Evolutionary conservation across 2,888 invertebrate genomes (phyloP).

Genomic region (Sinotaia quadrata): DNA sequence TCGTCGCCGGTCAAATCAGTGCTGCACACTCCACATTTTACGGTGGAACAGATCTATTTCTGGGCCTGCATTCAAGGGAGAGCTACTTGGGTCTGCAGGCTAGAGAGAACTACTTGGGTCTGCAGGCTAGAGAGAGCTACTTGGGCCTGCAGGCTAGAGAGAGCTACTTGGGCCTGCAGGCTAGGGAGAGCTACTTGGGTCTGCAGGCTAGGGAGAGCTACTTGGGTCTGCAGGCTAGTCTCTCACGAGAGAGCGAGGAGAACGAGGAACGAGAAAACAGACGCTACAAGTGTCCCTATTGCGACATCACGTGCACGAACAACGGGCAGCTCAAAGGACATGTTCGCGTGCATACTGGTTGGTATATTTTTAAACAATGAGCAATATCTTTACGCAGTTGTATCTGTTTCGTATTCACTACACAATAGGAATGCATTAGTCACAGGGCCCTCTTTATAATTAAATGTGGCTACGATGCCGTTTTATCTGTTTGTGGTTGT

Average conservation of each 20-base stretch:
- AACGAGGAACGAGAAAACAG: conserved; percentile 20
- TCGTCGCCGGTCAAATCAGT: too few relatives aligned
- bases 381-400: too few relatives aligned
- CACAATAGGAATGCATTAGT: too few relatives aligned
- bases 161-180: not conserved
- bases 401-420: too few relatives aligned
- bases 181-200: not conserved
- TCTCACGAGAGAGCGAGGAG: not conserved
- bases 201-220: not conserved
- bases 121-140: not conserved
- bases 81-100: too few relatives aligned
- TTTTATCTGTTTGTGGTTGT: too few relatives aligned
- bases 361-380: too few relatives aligned
- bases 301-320: conserved; percentile 38
- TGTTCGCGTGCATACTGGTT: conserved; percentile 39
- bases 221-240: not conserved
- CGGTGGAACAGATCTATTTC: too few relatives aligned
- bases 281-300: conserved; percentile 35
- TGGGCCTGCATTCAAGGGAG: too few relatives aligned
- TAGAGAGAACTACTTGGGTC: not conserved
- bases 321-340: conserved; percentile 41
- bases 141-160: not conserved
- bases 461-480: too few relatives aligned
- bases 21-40: too few relatives aligned
- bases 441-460: too few relatives aligned